Evolutionary conservation across 2,113 vertebrate genomes (phyloP).

Genomic region (Ondatra zibethicus): DNA sequence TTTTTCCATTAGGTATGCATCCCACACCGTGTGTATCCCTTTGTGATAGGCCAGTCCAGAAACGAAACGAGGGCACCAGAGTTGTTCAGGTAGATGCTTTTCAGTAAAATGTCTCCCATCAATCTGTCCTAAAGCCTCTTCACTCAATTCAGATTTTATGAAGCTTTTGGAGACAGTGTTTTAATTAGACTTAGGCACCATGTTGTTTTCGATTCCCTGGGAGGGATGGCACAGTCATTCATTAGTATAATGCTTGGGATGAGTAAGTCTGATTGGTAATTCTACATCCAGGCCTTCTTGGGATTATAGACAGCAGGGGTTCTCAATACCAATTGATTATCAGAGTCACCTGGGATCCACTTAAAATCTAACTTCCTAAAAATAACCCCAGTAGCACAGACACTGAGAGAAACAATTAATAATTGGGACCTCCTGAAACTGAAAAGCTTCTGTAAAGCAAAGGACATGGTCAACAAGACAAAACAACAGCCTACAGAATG

Average conservation of each 20-base stretch:
- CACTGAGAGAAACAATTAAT: too few relatives aligned
- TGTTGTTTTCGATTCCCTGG: conserved; percentile 28
- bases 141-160: neutral
- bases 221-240: neutral
- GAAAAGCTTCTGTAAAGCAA: too few relatives aligned
- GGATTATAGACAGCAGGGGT: neutral
- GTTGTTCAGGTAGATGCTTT: neutral
- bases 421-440: too few relatives aligned
- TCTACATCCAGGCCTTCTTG: neutral
- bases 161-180: neutral
- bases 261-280: neutral
- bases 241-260: neutral
- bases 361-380: neutral
- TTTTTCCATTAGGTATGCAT: neutral
- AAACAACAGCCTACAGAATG: too few relatives aligned
- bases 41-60: neutral
- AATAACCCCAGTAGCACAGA: too few relatives aligned
- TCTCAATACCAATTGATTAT: neutral
- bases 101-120: neutral
- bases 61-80: neutral
- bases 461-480: too few relatives aligned
- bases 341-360: neutral
- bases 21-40: neutral
- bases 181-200: conserved; percentile 38
- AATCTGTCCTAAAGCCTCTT: neutral